phyloP scores from a whole-genome alignment of 30 jellyfish, hydroid and myxozoan genomes.

The Cassiopea xamachana region DNA sequence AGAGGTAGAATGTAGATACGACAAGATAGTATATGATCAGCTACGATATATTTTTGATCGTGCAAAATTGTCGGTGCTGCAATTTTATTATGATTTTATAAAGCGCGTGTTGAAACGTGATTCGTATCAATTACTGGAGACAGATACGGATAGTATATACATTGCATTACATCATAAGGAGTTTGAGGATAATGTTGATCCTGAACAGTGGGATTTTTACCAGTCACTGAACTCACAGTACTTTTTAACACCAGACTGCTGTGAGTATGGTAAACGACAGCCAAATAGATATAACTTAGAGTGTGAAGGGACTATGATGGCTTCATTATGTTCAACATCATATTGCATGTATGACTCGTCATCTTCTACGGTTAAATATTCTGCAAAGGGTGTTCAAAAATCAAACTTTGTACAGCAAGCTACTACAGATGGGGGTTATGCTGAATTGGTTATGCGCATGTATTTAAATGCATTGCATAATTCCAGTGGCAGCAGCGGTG shows the following conservation, averaged over 20 bases:
- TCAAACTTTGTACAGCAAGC: background rate
- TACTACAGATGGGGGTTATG: background rate
- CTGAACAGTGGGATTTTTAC: background rate
- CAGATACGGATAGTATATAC: constrained; percentile 12
- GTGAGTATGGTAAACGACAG: background rate
- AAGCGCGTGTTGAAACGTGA: background rate
- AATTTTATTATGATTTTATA: constrained; percentile 16
- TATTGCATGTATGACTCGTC: background rate
- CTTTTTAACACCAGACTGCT: background rate
- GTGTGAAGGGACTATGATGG: constrained; percentile 4
- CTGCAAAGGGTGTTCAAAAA: background rate
- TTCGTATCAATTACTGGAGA: background rate
- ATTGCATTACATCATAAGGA: background rate
- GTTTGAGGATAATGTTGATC: constrained; percentile 25
- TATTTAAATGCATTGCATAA: background rate
- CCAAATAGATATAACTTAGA: constrained; percentile 19
- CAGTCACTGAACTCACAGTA: background rate
- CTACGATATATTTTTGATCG: background rate
- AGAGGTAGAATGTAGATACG: background rate
- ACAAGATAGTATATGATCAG: background rate
- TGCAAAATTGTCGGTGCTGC: background rate
- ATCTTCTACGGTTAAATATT: background rate
- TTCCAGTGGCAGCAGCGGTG: background rate
- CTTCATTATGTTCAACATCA: constrained; percentile 1
- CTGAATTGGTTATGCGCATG: background rate